Percentiles rank a stretch among this genome's conserved stretches.
phyloP scores from a whole-genome alignment of 2,113 vertebrate genomes.

The Meles meles region DNA sequence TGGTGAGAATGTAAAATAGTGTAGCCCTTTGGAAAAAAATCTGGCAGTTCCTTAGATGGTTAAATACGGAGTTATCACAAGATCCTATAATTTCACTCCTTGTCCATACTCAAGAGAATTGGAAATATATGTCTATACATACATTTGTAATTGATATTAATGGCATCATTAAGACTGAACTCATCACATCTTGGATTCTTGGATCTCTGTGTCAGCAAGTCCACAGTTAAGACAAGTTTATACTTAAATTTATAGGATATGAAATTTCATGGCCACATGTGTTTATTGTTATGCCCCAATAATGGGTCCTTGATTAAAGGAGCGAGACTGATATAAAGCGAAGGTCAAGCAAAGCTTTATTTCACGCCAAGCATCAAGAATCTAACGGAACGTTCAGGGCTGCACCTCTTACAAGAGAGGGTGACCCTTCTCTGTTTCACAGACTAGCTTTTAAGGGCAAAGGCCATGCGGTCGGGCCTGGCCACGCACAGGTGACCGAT shows the following conservation, averaged over 20 bases:
- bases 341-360: too few relatives aligned
- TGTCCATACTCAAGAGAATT: neutral
- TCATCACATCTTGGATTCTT: neutral
- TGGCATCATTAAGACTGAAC: neutral
- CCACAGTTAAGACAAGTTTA: neutral
- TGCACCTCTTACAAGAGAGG: too few relatives aligned
- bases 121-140: neutral
- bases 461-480: too few relatives aligned
- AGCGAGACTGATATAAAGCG: too few relatives aligned
- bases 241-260: neutral
- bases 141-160: neutral
- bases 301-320: too few relatives aligned
- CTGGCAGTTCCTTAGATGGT: neutral
- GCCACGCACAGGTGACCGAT: too few relatives aligned
- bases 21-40: neutral
- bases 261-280: neutral
- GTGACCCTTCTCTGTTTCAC: too few relatives aligned
- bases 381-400: too few relatives aligned
- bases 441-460: too few relatives aligned
- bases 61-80: neutral
- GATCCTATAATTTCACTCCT: neutral
- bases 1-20: neutral
- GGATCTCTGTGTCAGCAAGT: neutral
- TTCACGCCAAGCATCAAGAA: too few relatives aligned
- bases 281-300: too few relatives aligned